Evolutionary conservation across 2,888 invertebrate species (phyloP), one percentile per base, ranked within the genome.

Genomic region (Morpho helenor): DNA sequence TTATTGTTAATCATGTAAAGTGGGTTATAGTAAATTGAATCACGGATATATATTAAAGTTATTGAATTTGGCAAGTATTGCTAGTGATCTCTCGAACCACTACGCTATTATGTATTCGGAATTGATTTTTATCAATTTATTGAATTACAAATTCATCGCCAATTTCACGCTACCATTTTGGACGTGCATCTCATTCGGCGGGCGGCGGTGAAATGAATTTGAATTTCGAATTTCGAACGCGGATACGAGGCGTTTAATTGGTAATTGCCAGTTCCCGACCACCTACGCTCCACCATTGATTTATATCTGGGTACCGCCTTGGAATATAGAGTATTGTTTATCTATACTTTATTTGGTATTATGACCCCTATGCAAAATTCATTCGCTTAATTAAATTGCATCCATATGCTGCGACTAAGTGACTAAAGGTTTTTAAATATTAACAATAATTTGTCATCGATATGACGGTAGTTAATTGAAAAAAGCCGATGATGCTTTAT

Each of bases 201-300:
- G 71, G 69, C 70, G 68, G 67, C 62, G 69, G 72, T 61, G 71
- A 71, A 80, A 75, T 77, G 79, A 80, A 82, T 82, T 80, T 80
- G 76, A 80, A 76, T 76, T 73, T 76, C 66, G 74, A 72, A 77
- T 79, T 78, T 79, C 70, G 77, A 77, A 75, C 74, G 71, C 74
- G 71, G 70, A 71, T 77, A 74, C 75, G 76, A 74, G 72, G 74
- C 82, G 81, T 79, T 79, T 85, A 87, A 88, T 88, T 82, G 82
- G 76, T 88, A 88, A 88, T 88, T 83, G 80, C 75, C 61, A 77
- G 80, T 73, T 80, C 73, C 72, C 68, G 83, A 73, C 87, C 87
- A 84, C 87, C 87, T 83, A 87, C 87, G 80, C 80, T 72, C 69
- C 57, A 57, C 68, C 67, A 63, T 71, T 86, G 87, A 87, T 87